Percentiles rank a stretch among this genome's conserved stretches.
phyloP scores from a whole-genome alignment of 2,113 vertebrate genomes.

The Chloropsis hardwickii region DNA sequence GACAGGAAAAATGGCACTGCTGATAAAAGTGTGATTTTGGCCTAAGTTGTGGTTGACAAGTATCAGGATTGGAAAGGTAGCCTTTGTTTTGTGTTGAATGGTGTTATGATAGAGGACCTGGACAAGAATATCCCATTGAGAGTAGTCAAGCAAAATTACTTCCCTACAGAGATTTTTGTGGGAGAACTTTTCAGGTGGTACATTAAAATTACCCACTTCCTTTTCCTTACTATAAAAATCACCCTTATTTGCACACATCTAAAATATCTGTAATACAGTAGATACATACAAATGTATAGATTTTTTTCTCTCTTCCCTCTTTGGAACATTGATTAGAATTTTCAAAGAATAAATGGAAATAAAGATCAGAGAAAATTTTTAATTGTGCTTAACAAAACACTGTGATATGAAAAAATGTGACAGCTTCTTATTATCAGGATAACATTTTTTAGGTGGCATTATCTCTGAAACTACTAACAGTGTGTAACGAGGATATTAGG shows the following conservation, averaged over 20 bases:
- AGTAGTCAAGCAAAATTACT: not conserved
- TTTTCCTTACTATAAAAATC: not conserved
- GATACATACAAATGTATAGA: not conserved
- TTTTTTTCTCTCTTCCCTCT: not conserved
- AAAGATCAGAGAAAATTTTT: not conserved
- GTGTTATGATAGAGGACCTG: not conserved
- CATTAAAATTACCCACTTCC: not conserved
- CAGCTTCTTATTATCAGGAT: not conserved
- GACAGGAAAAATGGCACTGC: constrained; percentile 11
- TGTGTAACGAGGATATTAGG: not conserved
- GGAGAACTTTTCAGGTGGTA: not conserved
- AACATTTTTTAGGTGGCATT: not conserved
- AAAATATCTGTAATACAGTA: not conserved
- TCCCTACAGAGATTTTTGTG: not conserved
- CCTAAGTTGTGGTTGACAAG: not conserved
- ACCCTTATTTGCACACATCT: not conserved
- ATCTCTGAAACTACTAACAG: not conserved
- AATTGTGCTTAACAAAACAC: not conserved
- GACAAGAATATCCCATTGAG: not conserved
- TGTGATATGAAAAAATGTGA: not conserved
- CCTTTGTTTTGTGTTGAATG: not conserved
- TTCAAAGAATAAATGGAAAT: not conserved
- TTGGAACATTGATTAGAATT: not conserved
- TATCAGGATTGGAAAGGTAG: not conserved
- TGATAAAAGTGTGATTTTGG: not conserved